phyloP scores from a whole-genome alignment of 1,140 invertebrate species.

The Calephelis nemesis region DNA sequence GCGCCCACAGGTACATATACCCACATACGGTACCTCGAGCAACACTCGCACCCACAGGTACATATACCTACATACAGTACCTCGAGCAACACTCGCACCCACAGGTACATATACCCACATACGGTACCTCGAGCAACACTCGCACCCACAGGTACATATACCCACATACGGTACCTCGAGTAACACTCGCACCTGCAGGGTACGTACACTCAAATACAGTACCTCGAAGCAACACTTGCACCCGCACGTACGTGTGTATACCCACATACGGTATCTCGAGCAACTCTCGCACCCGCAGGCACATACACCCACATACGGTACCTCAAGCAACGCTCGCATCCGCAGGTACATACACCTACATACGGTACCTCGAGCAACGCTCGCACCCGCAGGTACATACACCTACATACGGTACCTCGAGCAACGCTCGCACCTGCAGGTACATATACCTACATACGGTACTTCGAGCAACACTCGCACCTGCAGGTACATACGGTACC shows the following conservation, averaged over 20 bases:
- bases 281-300: too few species aligned
- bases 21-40: too few species aligned
- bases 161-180: slow-evolving; percentile 74
- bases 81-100: too few species aligned
- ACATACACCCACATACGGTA: too few species aligned
- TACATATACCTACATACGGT: slow-evolving; percentile 27
- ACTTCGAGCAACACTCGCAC: slow-evolving; percentile 81
- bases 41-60: too few species aligned
- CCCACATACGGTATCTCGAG: too few species aligned
- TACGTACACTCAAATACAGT: slow-evolving; percentile 63
- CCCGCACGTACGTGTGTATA: neutral
- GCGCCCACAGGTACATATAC: too few species aligned
- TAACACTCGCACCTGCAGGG: slow-evolving; percentile 79
- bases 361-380: too few species aligned
- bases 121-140: slow-evolving; percentile 92
- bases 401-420: slow-evolving; percentile 89
- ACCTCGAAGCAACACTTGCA: neutral
- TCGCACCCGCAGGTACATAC: too few species aligned
- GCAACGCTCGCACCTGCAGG: slow-evolving; percentile 90
- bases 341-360: too few species aligned
- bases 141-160: slow-evolving; percentile 83
- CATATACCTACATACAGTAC: too few species aligned
- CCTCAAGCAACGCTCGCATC: too few species aligned
- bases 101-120: slow-evolving; percentile 66
- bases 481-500: slow-evolving; percentile 58